A percentile compares a stretch with the other conserved stretches of the same genome.
Evolutionary conservation across 2,888 invertebrate species (phyloP).

Genomic region (Rhaphigaster nebulosa): DNA sequence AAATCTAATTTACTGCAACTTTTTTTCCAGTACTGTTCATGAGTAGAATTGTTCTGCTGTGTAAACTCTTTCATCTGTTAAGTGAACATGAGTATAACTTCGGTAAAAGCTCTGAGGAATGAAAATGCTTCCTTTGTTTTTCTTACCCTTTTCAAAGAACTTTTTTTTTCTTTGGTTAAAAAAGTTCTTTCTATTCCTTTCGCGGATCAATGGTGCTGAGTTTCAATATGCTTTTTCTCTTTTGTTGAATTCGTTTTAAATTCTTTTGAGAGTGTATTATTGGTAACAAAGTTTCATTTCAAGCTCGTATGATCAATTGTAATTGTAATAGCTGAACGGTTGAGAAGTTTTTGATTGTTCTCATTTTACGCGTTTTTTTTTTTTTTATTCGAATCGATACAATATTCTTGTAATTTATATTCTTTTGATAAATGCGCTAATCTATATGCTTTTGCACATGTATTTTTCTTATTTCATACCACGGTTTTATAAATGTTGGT

Average conservation of each 20-base stretch:
- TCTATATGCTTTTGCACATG: too few relatives aligned
- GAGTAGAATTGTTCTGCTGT: background rate
- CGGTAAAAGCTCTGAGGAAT: background rate
- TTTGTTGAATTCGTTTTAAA: background rate
- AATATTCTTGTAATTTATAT: background rate
- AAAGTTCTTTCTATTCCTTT: conserved; percentile 12
- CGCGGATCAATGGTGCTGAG: background rate
- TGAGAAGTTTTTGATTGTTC: background rate
- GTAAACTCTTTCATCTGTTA: background rate
- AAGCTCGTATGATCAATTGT: background rate
- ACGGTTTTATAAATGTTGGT: too few relatives aligned
- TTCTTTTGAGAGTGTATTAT: background rate
- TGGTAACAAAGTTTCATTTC: background rate
- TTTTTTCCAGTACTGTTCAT: background rate
- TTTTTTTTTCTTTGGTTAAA: background rate
- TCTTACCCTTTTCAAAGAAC: background rate
- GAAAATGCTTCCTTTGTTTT: conserved; percentile 21
- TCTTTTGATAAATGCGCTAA: background rate
- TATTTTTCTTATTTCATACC: too few relatives aligned
- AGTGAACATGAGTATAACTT: background rate
- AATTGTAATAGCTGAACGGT: background rate
- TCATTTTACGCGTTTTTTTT: background rate
- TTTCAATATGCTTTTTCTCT: background rate
- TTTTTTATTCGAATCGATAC: background rate
- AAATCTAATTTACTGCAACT: background rate